Evolutionary conservation across 2,797 vertebrate species (phyloP).

Genomic region (Carduelis carduelis): DNA sequence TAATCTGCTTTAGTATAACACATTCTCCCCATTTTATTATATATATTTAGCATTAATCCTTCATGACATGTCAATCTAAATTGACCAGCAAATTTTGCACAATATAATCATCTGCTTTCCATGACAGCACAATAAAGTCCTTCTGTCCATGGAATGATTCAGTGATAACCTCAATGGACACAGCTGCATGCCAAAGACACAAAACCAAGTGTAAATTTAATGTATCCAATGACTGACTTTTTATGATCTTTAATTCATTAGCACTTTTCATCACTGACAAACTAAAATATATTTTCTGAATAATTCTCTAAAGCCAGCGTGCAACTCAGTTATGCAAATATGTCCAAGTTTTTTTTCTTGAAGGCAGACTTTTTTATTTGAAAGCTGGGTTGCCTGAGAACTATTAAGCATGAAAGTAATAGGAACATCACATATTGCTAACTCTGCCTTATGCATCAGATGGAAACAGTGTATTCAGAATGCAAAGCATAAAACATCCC

Average conservation of each 20-base stretch:
- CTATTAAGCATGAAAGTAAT: not conserved
- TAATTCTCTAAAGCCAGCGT: not conserved
- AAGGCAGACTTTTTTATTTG: not conserved
- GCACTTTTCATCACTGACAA: not conserved
- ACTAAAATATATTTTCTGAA: not conserved
- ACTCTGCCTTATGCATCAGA: not conserved
- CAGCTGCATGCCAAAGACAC: not conserved
- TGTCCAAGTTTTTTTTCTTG: not conserved
- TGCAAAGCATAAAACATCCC: not conserved
- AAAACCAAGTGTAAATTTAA: constrained; percentile 4
- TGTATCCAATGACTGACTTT: not conserved
- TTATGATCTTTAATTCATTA: not conserved
- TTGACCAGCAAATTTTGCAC: not conserved
- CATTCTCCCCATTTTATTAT: not conserved
- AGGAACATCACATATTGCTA: not conserved
- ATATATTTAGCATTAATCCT: not conserved
- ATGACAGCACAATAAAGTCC: not conserved
- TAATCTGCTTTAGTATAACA: not conserved
- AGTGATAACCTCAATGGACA: not conserved
- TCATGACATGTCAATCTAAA: not conserved
- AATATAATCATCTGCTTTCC: not conserved
- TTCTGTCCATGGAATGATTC: not conserved
- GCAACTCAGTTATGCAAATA: not conserved
- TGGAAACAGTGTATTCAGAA: not conserved
- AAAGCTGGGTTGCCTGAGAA: not conserved